These are phyloP conservation scores for Paedocypris micromegethes DNA, from an alignment of 2,797 vertebrate genomes.

Conservation along the genomic window DNA sequence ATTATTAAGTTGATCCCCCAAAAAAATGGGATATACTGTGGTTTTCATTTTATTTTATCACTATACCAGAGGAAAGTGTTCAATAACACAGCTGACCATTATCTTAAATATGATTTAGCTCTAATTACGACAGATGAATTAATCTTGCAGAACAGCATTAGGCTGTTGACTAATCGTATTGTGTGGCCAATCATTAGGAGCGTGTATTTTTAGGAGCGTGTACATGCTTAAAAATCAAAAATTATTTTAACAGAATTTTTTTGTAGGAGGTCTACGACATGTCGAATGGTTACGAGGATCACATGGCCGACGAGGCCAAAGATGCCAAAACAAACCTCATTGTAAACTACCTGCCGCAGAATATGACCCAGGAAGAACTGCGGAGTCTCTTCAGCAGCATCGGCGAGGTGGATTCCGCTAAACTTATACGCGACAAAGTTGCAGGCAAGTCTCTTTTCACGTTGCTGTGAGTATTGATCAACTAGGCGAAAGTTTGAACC, in stretches of 20 bases:
- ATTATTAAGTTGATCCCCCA: no score
- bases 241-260: not conserved
- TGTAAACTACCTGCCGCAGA: slow-evolving; percentile 98
- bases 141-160: no score
- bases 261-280: slow-evolving; percentile 80
- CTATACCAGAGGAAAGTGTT: no score
- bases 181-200: no score
- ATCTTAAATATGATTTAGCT: no score
- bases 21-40: no score
- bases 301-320: slow-evolving; percentile 94
- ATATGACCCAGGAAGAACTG: slow-evolving; percentile 96
- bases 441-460: slow-evolving; percentile 74
- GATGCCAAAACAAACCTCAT: slow-evolving; percentile 97
- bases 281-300: slow-evolving; percentile 99
- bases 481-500: not conserved
- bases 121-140: no score
- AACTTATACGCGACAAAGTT: slow-evolving; percentile 96
- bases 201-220: no score
- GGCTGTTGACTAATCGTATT: no score
- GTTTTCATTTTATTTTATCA: no score
- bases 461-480: not conserved
- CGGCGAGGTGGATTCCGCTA: slow-evolving; percentile 93
- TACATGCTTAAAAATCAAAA: no score
- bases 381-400: slow-evolving; percentile 97
- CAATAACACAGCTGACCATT: no score